Percentiles rank a stretch among this genome's conserved stretches.
These are phyloP conservation scores for Gouania willdenowi DNA, from an alignment of 2,797 vertebrate genomes.

Conservation along the genomic window DNA sequence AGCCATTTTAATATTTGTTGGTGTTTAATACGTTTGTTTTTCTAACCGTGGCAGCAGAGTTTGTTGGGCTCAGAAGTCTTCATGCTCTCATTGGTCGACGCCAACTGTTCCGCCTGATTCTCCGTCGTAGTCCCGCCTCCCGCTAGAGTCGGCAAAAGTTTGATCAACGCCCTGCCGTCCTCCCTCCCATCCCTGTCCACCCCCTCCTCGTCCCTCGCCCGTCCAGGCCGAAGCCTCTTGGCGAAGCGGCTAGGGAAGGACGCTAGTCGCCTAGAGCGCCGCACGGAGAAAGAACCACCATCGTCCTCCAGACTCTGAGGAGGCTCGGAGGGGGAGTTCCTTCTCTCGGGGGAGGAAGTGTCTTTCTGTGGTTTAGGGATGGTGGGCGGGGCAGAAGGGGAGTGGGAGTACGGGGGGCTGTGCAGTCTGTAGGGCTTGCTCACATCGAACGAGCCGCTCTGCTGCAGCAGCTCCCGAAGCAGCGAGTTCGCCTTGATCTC, in stretches of 20 bases:
- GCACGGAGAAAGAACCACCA: constrained; percentile 75
- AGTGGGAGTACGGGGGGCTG: constrained; percentile 81
- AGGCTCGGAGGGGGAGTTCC: constrained; percentile 9
- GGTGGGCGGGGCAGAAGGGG: constrained; percentile 9
- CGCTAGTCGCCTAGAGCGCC: constrained; percentile 90
- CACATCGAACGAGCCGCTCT: constrained; percentile 86
- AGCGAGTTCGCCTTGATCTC: constrained; percentile 83
- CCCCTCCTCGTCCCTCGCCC: constrained; percentile 18
- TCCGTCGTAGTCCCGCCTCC: constrained; percentile 31
- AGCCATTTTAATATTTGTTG: too few species aligned
- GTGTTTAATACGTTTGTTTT: neutral
- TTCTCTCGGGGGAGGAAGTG: constrained; percentile 36
- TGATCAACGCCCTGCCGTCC: constrained; percentile 24
- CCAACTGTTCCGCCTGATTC: constrained; percentile 13
- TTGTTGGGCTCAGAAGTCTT: constrained; percentile 22
- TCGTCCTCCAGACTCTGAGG: constrained; percentile 43
- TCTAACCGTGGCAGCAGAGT: constrained; percentile 65
- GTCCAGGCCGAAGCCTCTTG: constrained; percentile 64
- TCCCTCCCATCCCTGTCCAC: constrained; percentile 31
- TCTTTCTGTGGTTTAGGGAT: constrained; percentile 49
- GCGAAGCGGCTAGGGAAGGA: constrained; percentile 83
- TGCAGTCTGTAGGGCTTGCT: constrained; percentile 95
- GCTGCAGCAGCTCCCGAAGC: constrained; percentile 88
- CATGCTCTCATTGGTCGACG: neutral
- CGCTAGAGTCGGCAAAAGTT: constrained; percentile 41